Evolutionary conservation across 35 echinoderm and acorn worm species (phyloP).

Genomic region (Ophioderma brevispina): DNA sequence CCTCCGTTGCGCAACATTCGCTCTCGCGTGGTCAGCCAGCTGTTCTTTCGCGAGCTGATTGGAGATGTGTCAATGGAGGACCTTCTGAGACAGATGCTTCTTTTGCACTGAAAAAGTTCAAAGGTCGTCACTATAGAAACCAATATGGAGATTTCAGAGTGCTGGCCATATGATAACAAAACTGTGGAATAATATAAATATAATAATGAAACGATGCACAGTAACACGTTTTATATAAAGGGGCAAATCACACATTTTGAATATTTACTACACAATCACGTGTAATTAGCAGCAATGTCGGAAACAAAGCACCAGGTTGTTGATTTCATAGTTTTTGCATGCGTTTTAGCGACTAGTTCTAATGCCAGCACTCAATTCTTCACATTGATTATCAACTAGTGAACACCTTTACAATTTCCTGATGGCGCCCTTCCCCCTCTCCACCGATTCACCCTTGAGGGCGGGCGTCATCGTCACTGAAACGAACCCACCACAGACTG

Average conservation of each 20-base stretch:
- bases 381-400: not conserved
- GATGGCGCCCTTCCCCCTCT: not conserved
- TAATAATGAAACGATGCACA: too few species aligned
- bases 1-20: slow-evolving; percentile 96
- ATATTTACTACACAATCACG: too few species aligned
- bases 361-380: not conserved
- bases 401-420: not conserved
- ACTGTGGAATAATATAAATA: too few species aligned
- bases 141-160: not conserved
- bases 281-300: too few species aligned
- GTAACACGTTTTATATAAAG: too few species aligned
- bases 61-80: slow-evolving; percentile 93
- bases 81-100: slow-evolving; percentile 82
- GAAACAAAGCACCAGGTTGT: too few species aligned
- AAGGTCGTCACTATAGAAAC: not conserved
- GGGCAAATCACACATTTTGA: too few species aligned
- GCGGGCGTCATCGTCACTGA: slow-evolving; percentile 1
- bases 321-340: too few species aligned
- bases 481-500: not conserved
- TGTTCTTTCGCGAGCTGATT: slow-evolving; percentile 96
- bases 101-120: not conserved
- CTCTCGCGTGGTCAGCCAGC: slow-evolving; percentile 85
- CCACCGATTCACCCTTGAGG: not conserved
- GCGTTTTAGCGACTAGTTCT: not conserved
- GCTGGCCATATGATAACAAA: not conserved